A percentile compares a stretch with the other conserved stretches of the same genome.
Conservation (phyloP, 2,113 vertebrate genomes). For the Chrysemys picta region DNA sequence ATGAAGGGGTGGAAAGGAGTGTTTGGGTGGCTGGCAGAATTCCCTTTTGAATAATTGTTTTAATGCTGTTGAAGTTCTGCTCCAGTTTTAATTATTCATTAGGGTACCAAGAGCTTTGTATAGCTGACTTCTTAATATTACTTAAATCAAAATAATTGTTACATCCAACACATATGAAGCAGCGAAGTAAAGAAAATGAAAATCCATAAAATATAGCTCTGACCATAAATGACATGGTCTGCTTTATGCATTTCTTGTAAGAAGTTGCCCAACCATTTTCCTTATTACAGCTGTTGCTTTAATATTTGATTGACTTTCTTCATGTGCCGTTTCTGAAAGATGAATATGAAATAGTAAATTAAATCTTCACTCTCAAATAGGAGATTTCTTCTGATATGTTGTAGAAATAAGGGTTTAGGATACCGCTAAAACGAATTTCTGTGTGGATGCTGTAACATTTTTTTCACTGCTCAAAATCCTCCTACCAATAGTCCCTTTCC, state of each 20-base stretch:
- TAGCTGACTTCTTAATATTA: neutral
- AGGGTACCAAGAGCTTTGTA: neutral
- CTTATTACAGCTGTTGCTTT: neutral
- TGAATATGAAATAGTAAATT: neutral
- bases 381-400: neutral
- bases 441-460: neutral
- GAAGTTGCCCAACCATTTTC: neutral
- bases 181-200: neutral
- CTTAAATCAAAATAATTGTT: neutral
- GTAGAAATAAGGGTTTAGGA: neutral
- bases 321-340: neutral
- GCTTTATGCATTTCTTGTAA: neutral
- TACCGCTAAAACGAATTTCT: neutral
- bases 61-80: neutral
- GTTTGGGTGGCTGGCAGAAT: neutral
- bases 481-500: neutral
- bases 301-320: neutral
- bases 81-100: neutral
- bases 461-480: neutral
- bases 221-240: neutral
- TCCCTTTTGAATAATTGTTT: constrained; percentile 18
- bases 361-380: neutral
- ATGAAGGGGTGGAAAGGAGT: neutral
- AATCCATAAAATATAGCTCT: neutral
- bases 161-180: neutral